Evolutionary conservation across 2,797 vertebrate species (phyloP), one percentile per base, ranked within the genome.

Genomic region (Typhlichthys subterraneus): DNA sequence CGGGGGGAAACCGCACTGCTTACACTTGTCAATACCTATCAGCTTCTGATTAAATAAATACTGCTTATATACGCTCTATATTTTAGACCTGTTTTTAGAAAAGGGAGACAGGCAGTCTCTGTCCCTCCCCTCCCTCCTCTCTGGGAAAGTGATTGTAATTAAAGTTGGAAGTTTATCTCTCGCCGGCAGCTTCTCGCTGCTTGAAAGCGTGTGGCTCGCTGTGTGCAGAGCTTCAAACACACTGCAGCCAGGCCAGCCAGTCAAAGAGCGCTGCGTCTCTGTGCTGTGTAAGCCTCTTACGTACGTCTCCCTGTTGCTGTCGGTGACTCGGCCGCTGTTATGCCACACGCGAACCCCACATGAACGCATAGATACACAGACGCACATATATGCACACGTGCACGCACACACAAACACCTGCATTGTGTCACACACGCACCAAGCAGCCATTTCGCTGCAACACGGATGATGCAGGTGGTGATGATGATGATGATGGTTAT

Each of bases 91-190:
- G 33, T 6, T 53, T 45, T 42, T 42, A 47, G 63, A 63, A 75
- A 69, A 78, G 60, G 45, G 19, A 70, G 62, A 73, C 50, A 17
- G 52, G 56, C 46, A 29, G 86, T 87, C 88, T 83, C 73, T 89
- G 91, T 63, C 65, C 82, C 71, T 82, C 90, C 91, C 92, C 72
- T 82, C 90, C 91, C 91, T 90, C 83, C 92, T 87, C 84, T 92
- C 4, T 90, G 86, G 77, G 77, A 60, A 78, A 86, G 65, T 84
- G 77, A 88, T 66, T 93, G 85, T 92, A 92, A 92, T 94, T 91
- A 72, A 89, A 89, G 88, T 89, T 88, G 88, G 87, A 84, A 87
- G 89, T 95, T 87, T 96, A 95, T 96, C 95, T 95, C 90, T 80
- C 78, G 84, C 87, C 79, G 73, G 75, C 85, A 82, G 80, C 92